phyloP scores from a whole-genome alignment of 2,113 vertebrate genomes.

The Chauna torquata region DNA sequence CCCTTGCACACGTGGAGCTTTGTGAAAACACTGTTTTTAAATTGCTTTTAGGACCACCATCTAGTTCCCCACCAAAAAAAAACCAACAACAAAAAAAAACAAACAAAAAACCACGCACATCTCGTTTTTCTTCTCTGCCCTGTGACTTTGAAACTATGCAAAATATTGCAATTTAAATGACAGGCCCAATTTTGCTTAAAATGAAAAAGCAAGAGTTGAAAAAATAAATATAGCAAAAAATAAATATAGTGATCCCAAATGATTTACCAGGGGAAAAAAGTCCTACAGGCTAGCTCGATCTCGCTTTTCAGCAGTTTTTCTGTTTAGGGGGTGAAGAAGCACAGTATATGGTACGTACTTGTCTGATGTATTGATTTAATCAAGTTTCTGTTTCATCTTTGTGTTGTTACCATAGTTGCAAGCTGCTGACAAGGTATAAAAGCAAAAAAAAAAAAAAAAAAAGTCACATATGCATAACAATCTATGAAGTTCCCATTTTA shows the following conservation, averaged over 20 bases:
- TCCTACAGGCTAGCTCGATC: background rate
- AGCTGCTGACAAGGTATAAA: slow-evolving; percentile 40
- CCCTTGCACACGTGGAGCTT: background rate
- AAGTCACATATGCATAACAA: background rate
- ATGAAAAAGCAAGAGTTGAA: background rate
- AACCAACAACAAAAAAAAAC: background rate
- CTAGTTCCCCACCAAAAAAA: background rate
- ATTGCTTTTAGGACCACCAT: background rate
- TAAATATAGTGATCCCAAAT: background rate
- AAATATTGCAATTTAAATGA: background rate
- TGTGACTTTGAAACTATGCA: background rate
- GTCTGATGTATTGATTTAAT: slow-evolving; percentile 37
- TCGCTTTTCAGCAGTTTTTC: background rate
- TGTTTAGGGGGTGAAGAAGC: background rate
- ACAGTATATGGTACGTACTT: background rate
- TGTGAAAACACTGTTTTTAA: background rate
- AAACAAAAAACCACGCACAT: background rate
- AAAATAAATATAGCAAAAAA: background rate
- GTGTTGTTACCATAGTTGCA: slow-evolving; percentile 38
- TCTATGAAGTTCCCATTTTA: background rate
- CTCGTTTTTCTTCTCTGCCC: background rate
- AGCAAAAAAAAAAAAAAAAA: background rate
- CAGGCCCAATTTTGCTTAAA: background rate
- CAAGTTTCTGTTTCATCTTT: slow-evolving; percentile 18
- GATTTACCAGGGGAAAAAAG: background rate